Percentiles rank a stretch among this genome's conserved stretches.
Conservation (phyloP, 2,888 invertebrate species). For the Proisotoma minuta region DNA sequence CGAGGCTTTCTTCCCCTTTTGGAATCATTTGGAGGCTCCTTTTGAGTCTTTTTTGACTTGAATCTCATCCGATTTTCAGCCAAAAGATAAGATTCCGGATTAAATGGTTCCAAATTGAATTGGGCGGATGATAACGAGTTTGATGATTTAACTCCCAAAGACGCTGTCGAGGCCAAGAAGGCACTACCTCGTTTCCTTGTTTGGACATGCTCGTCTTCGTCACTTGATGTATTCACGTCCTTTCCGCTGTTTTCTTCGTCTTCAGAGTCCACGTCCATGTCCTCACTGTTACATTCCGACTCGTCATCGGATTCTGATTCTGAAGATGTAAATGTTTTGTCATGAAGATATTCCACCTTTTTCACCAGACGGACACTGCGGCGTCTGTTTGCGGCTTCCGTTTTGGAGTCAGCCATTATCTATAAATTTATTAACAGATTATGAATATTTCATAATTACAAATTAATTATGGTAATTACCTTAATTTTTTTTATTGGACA, state of each 20-base stretch:
- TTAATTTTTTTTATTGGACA: no score
- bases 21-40: conserved; percentile 29
- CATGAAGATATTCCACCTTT: no score
- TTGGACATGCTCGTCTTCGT: background rate
- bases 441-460: no score
- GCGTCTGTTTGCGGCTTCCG: no score
- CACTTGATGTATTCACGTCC: background rate
- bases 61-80: background rate
- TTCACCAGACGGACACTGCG: no score
- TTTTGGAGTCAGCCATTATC: no score
- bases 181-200: no score
- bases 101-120: background rate
- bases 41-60: background rate
- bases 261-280: background rate
- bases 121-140: no score
- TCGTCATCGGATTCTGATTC: conserved; percentile 2
- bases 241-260: background rate
- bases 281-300: background rate
- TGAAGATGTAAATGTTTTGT: no score
- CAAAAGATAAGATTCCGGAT: background rate
- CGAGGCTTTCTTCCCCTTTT: conserved; percentile 34
- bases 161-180: no score
- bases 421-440: background rate
- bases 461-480: no score
- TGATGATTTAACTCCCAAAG: no score